Evolutionary conservation across 2,888 invertebrate species (phyloP), one percentile per base, ranked within the genome.

Genomic region (Philereme transversata): DNA sequence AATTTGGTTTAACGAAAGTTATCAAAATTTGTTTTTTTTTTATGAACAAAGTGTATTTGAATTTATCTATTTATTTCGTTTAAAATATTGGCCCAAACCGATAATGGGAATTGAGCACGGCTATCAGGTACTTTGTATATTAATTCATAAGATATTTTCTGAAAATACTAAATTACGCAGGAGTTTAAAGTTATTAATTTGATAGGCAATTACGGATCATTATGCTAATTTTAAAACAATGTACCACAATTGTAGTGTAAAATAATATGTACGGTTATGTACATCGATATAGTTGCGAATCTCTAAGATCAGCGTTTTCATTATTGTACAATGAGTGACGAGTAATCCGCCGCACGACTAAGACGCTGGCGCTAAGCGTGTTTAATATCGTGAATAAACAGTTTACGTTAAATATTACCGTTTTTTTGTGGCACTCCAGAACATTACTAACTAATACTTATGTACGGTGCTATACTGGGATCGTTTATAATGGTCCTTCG

Each of bases 81-180:
- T 6, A 45, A 45, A 45, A 6, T 45, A 6, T 22, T 45, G 4
- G 6, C 45, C 45, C 11, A 45, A 45, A 45, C 43, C 56, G 33
- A 38, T 56, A 56, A 50, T 44, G 56, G 22, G 35, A 44, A 38
- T 46, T 7, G 46, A 51, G 51, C 46, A 41, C 41, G 46, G 46
- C 41, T 46, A 57, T 10, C 10, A 52, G 33, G 38, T 58, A 52
- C 22, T 58, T 53, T 58, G 33, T 36, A 58, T 58, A 52, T 36
- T 40, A 58, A 58, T 52, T 58, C 4, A n/a, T 4, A 38, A 49
- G 43, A 48, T 52, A 51, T 52, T 51, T 49, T 57, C 35, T 11
- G 10, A 53, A 53, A 49, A 53, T 7, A 5, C 4, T 8, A 7
- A 3, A 22, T 2, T 48, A 44, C 48, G 22, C 8, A 4, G 11